phyloP scores from a whole-genome alignment of 30 jellyfish, hydroid and myxozoan species.

The Pelagia noctiluca region DNA sequence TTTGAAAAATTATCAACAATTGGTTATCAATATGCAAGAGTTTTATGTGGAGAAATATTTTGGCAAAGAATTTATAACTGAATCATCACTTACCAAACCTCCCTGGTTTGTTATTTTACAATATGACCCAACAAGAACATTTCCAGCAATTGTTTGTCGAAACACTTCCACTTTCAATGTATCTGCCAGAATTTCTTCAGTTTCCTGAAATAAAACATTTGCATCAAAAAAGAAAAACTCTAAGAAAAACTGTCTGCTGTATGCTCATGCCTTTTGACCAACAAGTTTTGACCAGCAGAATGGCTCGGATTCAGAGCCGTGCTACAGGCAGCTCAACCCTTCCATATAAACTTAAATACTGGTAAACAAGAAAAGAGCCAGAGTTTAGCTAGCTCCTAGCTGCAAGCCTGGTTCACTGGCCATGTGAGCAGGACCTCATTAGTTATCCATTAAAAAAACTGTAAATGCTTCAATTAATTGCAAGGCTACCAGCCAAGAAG shows the following conservation, averaged over 20 bases:
- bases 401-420: no score
- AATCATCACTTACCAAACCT: conserved; percentile 82
- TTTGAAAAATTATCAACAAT: no score
- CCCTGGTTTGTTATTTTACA: conserved; percentile 97
- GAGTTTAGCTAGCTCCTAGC: no score
- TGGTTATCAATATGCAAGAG: background rate
- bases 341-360: no score
- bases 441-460: no score
- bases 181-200: conserved; percentile 97
- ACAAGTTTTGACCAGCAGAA: no score
- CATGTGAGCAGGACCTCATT: no score
- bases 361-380: no score
- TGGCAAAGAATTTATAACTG: background rate
- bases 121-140: conserved; percentile 97
- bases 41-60: background rate
- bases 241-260: background rate
- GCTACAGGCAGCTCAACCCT: no score
- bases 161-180: conserved; percentile 93
- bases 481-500: no score
- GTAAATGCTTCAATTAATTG: no score
- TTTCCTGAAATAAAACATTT: conserved; percentile 69
- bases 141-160: conserved; percentile 95
- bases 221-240: background rate
- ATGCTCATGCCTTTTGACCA: background rate
- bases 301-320: no score